Evolutionary conservation across 2,113 vertebrate genomes (phyloP).

Genomic region (Porphyrio hochstetteri): DNA sequence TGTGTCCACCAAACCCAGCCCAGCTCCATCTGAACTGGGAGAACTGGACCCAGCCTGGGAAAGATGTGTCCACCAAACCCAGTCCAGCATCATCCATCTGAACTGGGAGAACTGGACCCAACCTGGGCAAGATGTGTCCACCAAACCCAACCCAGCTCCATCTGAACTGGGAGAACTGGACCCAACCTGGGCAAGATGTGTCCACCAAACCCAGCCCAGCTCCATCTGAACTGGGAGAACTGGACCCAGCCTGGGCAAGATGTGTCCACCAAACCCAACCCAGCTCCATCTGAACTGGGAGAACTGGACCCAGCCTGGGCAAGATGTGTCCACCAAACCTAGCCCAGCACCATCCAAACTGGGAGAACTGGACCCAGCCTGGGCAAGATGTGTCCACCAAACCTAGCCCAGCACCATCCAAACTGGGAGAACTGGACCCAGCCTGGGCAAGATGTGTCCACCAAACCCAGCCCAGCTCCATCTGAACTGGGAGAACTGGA

Average conservation of each 20-base stretch:
- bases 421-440: too few species aligned
- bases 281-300: too few species aligned
- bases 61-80: neutral
- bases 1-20: too few species aligned
- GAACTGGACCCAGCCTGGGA: neutral
- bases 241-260: too few species aligned
- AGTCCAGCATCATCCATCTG: neutral
- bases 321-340: neutral
- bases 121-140: too few species aligned
- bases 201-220: neutral
- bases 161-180: too few species aligned
- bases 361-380: neutral
- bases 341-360: neutral
- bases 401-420: too few species aligned
- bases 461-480: neutral
- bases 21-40: too few species aligned
- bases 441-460: neutral
- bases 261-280: too few species aligned
- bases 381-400: too few species aligned
- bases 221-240: neutral
- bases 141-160: too few species aligned
- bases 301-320: neutral
- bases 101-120: neutral
- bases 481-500: neutral
- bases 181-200: neutral